A percentile compares a stretch with the other conserved stretches of the same genome.
Evolutionary conservation across 2,113 vertebrate genomes (phyloP).

Genomic region (Girardinichthys multiradiatus): DNA sequence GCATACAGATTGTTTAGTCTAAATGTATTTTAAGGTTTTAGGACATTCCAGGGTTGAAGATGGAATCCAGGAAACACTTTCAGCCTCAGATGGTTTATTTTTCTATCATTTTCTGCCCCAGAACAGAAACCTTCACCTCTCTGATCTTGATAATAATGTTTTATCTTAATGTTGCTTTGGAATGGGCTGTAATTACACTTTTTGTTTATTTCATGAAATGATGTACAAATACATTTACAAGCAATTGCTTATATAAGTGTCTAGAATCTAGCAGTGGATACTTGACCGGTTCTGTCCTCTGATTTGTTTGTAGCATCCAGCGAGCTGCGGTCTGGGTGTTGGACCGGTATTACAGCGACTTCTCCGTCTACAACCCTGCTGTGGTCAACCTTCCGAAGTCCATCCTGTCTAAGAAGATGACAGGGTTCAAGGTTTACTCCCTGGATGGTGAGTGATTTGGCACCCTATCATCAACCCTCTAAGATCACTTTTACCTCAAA

Average conservation of each 20-base stretch:
- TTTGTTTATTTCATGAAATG: neutral
- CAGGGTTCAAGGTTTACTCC: conserved; percentile 97
- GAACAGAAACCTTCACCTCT: neutral
- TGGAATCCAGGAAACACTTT: neutral
- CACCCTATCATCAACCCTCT: neutral
- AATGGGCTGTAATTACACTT: neutral
- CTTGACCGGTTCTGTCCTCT: neutral
- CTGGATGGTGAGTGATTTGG: conserved; percentile 85
- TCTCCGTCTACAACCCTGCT: conserved; percentile 95
- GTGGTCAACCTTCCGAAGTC: conserved; percentile 96
- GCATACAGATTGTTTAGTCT: neutral
- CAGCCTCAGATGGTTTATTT: neutral
- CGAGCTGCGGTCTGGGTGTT: conserved; percentile 94
- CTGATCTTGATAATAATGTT: neutral
- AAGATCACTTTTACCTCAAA: neutral
- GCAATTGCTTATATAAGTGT: neutral
- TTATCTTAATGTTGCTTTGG: neutral
- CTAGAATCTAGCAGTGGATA: conserved; percentile 9
- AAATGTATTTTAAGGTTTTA: neutral
- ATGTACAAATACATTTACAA: neutral
- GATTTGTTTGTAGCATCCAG: conserved; percentile 86
- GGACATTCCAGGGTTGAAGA: neutral
- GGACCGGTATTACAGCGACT: conserved; percentile 96
- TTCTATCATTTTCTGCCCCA: neutral
- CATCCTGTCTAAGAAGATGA: conserved; percentile 96